Evolutionary conservation across 2,113 vertebrate genomes (phyloP).

Genomic region (Limanda limanda): DNA sequence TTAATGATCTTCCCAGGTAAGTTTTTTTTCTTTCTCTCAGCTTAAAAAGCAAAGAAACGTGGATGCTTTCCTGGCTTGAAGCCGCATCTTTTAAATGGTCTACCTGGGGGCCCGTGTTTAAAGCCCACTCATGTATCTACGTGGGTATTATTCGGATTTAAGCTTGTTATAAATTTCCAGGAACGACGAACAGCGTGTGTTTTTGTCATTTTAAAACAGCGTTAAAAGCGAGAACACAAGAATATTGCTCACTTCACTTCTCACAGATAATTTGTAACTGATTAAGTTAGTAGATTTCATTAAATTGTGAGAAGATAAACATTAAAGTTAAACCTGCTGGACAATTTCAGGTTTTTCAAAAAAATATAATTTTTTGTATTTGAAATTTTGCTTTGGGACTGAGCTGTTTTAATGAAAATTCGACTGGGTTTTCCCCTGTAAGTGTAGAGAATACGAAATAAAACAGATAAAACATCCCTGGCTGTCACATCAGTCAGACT

Average conservation of each 20-base stretch:
- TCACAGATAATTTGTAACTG: background rate
- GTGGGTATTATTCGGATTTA: background rate
- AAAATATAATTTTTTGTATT: background rate
- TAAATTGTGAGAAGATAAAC: background rate
- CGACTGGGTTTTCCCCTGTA: background rate
- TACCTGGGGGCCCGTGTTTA: conserved; percentile 6
- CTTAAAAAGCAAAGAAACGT: conserved; percentile 43
- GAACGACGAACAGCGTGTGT: background rate
- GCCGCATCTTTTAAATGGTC: conserved; percentile 22
- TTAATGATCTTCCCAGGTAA: conserved; percentile 70
- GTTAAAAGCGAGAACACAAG: background rate
- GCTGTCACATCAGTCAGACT: background rate
- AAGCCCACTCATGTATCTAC: background rate
- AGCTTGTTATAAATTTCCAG: background rate
- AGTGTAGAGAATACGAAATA: background rate
- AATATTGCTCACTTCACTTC: background rate
- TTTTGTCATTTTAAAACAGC: background rate
- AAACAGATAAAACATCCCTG: background rate
- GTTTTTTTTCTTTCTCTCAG: background rate
- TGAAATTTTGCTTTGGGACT: background rate
- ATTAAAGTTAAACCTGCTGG: too few relatives aligned
- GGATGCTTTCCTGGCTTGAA: conserved; percentile 14
- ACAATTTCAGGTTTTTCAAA: too few relatives aligned
- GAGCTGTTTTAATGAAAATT: background rate
- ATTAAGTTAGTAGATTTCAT: background rate